Percentiles rank a stretch among this genome's conserved stretches.
These are phyloP conservation scores for Semicossyphus pulcher DNA, from an alignment of 2,113 vertebrate species.

Conservation along the genomic window DNA sequence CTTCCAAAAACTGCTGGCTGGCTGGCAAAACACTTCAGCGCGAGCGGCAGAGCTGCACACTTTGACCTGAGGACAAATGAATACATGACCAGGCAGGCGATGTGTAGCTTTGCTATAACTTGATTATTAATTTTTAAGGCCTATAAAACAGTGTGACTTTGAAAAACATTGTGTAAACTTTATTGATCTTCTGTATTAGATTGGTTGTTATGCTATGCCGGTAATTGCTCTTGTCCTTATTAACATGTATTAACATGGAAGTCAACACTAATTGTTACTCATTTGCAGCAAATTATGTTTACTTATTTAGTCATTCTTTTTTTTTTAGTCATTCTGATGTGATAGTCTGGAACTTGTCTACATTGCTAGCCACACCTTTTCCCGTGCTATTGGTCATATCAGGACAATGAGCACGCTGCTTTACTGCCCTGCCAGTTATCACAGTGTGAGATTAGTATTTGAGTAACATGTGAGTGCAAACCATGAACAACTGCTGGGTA, in stretches of 20 bases:
- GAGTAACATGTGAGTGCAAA: not conserved
- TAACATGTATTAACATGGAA: too few species aligned
- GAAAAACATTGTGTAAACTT: too few species aligned
- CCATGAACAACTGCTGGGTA: not conserved
- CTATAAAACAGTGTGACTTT: not conserved
- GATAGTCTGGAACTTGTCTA: not conserved
- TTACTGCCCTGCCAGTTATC: not conserved
- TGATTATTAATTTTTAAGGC: not conserved
- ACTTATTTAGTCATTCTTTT: slow-evolving; percentile 6
- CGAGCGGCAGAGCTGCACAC: slow-evolving; percentile 4
- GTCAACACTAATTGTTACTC: too few species aligned
- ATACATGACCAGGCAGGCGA: not conserved
- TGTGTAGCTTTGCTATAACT: not conserved
- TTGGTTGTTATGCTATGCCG: too few species aligned
- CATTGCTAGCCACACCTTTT: slow-evolving; percentile 1
- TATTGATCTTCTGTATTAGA: too few species aligned
- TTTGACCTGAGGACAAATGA: slow-evolving; percentile 14
- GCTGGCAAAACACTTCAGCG: slow-evolving; percentile 1
- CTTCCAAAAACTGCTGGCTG: slow-evolving; percentile 33
- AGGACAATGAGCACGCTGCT: not conserved
- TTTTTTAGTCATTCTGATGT: slow-evolving; percentile 8
- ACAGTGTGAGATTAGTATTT: not conserved
- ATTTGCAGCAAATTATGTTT: not conserved
- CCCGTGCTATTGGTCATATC: not conserved
- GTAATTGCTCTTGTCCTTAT: too few species aligned